These are phyloP conservation scores for Drosophila baimaii DNA, from an alignment of 1,140 invertebrate species.

Conservation along the genomic window DNA sequence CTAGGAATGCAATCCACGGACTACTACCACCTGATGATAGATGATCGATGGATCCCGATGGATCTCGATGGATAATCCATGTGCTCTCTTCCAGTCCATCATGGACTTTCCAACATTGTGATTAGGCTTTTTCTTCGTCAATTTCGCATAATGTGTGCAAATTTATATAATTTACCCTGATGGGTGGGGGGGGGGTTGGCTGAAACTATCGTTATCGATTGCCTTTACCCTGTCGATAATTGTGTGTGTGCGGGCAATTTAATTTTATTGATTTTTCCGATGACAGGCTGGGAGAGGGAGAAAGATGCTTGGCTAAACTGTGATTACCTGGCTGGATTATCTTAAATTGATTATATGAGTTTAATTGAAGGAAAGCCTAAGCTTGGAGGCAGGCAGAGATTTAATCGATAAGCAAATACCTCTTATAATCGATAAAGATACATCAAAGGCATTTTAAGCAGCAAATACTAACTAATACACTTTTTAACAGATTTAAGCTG, in stretches of 20 bases:
- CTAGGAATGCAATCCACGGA: conserved; percentile 28
- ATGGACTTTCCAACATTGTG: conserved; percentile 32
- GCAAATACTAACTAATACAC: too few species aligned
- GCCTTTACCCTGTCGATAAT: conserved; percentile 38
- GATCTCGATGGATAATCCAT: conserved; percentile 17
- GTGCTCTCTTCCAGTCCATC: neutral
- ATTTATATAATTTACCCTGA: conserved; percentile 58
- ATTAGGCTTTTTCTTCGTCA: conserved; percentile 39
- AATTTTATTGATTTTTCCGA: conserved; percentile 53
- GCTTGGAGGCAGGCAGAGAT: conserved; percentile 8
- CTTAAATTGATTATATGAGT: conserved; percentile 17
- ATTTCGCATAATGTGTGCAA: conserved; percentile 56
- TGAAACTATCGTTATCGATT: conserved; percentile 59
- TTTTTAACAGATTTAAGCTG: too few species aligned
- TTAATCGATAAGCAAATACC: conserved; percentile 6
- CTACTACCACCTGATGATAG: conserved; percentile 21
- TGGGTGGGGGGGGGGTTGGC: too few species aligned
- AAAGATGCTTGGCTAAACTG: neutral
- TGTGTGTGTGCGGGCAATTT: conserved; percentile 43
- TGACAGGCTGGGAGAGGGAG: conserved; percentile 6
- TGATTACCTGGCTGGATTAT: conserved; percentile 25
- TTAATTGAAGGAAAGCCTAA: neutral
- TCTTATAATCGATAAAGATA: neutral
- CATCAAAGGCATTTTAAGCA: neutral
- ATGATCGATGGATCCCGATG: conserved; percentile 4